Evolutionary conservation across 2,113 vertebrate species (phyloP).

Genomic region (Charina bottae): DNA sequence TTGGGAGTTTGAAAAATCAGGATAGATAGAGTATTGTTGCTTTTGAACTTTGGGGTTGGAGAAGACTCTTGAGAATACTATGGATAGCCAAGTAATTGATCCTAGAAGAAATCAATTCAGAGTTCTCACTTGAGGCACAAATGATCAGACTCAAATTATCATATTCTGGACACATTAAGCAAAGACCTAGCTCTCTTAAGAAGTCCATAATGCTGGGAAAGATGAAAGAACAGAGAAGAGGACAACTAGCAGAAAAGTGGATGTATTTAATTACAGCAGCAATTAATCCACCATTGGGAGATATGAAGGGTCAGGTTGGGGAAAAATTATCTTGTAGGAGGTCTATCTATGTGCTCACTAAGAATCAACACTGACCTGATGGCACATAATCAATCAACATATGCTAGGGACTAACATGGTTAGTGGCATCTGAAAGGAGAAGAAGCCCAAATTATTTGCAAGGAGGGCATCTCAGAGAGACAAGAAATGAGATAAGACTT

Average conservation of each 20-base stretch:
- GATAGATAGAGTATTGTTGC: background rate
- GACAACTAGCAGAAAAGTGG: background rate
- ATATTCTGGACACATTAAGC: background rate
- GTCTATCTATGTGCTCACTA: background rate
- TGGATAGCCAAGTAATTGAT: background rate
- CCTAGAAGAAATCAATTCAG: background rate
- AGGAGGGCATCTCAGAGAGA: background rate
- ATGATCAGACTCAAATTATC: background rate
- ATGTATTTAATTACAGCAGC: background rate
- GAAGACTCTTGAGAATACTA: background rate
- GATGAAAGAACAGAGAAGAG: background rate
- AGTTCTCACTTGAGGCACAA: background rate
- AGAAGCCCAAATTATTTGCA: background rate
- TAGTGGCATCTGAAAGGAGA: background rate
- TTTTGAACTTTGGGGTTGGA: background rate
- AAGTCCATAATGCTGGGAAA: background rate
- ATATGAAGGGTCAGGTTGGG: background rate
- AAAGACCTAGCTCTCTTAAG: background rate
- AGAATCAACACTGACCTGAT: background rate
- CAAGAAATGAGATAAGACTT: background rate
- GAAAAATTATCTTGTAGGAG: background rate
- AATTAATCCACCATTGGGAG: background rate
- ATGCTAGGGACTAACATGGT: background rate
- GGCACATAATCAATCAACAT: background rate
- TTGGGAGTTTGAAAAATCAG: background rate